Conservation (phyloP, 2,797 vertebrate genomes). For the Rhodeus uyekii region DNA sequence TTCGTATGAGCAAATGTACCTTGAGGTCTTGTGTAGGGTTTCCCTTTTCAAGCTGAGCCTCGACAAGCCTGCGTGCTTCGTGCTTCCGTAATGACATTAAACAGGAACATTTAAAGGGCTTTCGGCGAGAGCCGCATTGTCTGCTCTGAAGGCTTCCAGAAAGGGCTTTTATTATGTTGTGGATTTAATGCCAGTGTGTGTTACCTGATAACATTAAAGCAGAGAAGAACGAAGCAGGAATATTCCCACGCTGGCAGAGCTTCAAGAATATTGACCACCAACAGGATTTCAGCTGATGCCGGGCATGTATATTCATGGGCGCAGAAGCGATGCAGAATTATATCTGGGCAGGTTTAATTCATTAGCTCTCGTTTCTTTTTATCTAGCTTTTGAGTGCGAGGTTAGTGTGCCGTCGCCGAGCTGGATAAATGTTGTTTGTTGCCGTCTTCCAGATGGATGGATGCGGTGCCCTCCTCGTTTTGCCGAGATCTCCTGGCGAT, state of each 20-base stretch:
- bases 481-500: constrained; percentile 45
- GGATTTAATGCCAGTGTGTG: constrained; percentile 84
- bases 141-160: constrained; percentile 77
- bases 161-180: constrained; percentile 78
- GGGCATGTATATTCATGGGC: constrained; percentile 74
- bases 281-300: constrained; percentile 77
- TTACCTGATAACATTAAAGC: constrained; percentile 85
- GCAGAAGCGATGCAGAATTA: constrained; percentile 74
- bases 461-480: constrained; percentile 27
- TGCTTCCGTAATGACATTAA: constrained; percentile 81
- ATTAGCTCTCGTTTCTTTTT: constrained; percentile 77
- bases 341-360: constrained; percentile 75
- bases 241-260: constrained; percentile 74
- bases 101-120: constrained; percentile 81
- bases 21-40: constrained; percentile 80
- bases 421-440: constrained; percentile 56
- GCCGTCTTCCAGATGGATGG: constrained; percentile 51
- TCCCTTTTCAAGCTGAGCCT: constrained; percentile 70
- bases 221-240: constrained; percentile 67
- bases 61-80: constrained; percentile 69
- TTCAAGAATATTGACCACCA: constrained; percentile 83
- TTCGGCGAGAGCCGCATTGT: constrained; percentile 79
- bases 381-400: constrained; percentile 66
- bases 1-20: constrained; percentile 75
- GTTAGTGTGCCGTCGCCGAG: constrained; percentile 56